Percentiles rank a stretch among this genome's conserved stretches.
Conservation (phyloP, 2,113 vertebrate genomes). For the Microtus pennsylvanicus region DNA sequence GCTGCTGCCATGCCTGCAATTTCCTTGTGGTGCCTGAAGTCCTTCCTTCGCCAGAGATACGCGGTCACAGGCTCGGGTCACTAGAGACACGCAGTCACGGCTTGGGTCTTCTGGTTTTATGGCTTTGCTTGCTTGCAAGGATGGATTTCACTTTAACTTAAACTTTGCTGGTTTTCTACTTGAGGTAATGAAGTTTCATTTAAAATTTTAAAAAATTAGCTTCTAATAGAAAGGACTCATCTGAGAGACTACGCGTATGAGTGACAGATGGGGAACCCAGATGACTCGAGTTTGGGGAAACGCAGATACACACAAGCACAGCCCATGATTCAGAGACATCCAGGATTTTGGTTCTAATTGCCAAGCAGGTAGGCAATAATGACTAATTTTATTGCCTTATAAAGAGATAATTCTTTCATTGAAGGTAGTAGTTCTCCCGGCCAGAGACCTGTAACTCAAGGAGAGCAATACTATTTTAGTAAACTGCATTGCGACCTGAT, state of each 20-base stretch:
- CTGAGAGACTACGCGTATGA: background rate
- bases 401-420: slow-evolving; percentile 51
- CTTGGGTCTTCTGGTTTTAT: background rate
- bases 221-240: slow-evolving; percentile 25
- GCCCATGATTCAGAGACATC: slow-evolving; percentile 44
- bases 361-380: slow-evolving; percentile 30
- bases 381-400: slow-evolving; percentile 61
- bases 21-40: background rate
- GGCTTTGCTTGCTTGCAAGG: background rate
- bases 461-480: slow-evolving; percentile 35
- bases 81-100: too few relatives aligned
- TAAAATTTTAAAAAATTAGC: slow-evolving; percentile 11
- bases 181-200: background rate
- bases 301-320: background rate
- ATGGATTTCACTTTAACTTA: background rate
- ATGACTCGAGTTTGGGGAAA: slow-evolving; percentile 31
- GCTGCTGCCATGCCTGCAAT: background rate
- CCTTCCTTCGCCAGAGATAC: background rate
- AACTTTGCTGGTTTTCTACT: slow-evolving; percentile 16
- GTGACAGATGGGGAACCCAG: background rate
- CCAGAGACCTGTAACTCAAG: slow-evolving; percentile 22
- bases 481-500: slow-evolving; percentile 58
- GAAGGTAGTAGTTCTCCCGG: slow-evolving; percentile 25
- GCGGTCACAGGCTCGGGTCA: background rate
- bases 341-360: slow-evolving; percentile 45